These are phyloP conservation scores for Prorops nasuta DNA, from an alignment of 1,140 invertebrate species.

Conservation along the genomic window DNA sequence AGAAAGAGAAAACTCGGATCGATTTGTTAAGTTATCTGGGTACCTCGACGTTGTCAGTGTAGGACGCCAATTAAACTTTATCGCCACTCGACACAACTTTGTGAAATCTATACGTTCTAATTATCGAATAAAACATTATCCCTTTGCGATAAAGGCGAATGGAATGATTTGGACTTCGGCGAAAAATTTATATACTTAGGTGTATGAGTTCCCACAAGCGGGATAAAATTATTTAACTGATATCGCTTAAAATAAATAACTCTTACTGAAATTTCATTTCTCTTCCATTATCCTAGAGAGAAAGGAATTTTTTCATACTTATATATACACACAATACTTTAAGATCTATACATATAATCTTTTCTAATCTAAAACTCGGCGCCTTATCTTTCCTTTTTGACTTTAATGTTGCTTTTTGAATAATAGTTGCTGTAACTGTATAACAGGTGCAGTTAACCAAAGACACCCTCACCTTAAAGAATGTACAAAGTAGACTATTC, in stretches of 20 bases:
- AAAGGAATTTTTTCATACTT: no score
- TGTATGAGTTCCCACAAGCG: slow-evolving; percentile 19
- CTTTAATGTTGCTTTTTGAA: no score
- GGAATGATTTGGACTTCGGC: slow-evolving; percentile 20
- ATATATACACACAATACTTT: no score
- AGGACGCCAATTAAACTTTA: slow-evolving; percentile 27
- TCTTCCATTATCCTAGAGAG: no score
- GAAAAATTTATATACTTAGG: slow-evolving; percentile 32
- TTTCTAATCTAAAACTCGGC: no score
- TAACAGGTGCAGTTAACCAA: no score
- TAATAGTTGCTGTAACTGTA: no score
- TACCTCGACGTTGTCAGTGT: slow-evolving; percentile 8
- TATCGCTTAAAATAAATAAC: slow-evolving; percentile 34
- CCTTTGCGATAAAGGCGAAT: slow-evolving; percentile 26
- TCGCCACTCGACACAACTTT: no score
- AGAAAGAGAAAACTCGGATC: slow-evolving; percentile 9
- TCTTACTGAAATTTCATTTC: no score
- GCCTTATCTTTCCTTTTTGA: no score
- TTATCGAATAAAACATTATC: slow-evolving; percentile 33
- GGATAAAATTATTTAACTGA: slow-evolving; percentile 32
- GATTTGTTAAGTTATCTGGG: slow-evolving; percentile 23
- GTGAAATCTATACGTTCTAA: slow-evolving; percentile 25
- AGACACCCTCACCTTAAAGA: no score
- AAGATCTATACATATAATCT: no score
- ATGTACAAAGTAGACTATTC: slow-evolving; percentile 7